Percentiles rank a stretch among this genome's conserved stretches.
Evolutionary conservation across 2,113 vertebrate species (phyloP).

Genomic region (Corydoras maculifer): DNA sequence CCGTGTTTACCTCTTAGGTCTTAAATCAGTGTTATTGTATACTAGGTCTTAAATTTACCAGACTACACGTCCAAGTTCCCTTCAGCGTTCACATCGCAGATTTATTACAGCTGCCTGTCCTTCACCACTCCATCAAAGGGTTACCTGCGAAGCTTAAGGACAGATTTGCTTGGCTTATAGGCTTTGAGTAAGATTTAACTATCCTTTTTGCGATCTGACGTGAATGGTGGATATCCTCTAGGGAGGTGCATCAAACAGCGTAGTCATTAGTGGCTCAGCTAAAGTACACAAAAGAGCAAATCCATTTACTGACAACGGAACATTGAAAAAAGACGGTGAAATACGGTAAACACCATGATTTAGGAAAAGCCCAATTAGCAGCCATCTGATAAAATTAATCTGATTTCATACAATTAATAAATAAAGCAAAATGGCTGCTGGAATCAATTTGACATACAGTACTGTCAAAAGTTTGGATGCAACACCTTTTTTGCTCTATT

Average conservation of each 20-base stretch:
- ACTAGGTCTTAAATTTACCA: slow-evolving; percentile 21
- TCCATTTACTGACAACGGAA: slow-evolving; percentile 28
- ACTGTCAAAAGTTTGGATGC: no score
- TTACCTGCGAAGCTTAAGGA: slow-evolving; percentile 25
- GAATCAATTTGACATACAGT: no score
- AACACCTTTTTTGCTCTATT: no score
- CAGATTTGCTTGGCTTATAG: slow-evolving; percentile 20
- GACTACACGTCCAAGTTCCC: slow-evolving; percentile 3
- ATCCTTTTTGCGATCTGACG: slow-evolving; percentile 26
- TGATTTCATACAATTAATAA: not conserved
- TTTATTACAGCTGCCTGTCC: slow-evolving; percentile 23
- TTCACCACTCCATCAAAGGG: slow-evolving; percentile 33
- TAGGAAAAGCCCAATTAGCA: slow-evolving; percentile 2
- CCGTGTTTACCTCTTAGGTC: no score
- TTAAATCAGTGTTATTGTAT: not conserved
- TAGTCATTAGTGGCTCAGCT: slow-evolving; percentile 38
- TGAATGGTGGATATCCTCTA: slow-evolving; percentile 24
- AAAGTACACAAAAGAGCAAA: slow-evolving; percentile 39
- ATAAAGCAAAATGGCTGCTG: not conserved
- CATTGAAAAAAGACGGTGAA: slow-evolving; percentile 29
- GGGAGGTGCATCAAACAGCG: slow-evolving; percentile 23
- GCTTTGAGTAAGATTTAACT: slow-evolving; percentile 11
- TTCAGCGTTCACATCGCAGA: not conserved
- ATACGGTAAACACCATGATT: slow-evolving; percentile 12
- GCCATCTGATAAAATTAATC: not conserved